These are phyloP conservation scores for Echinarachnius parma DNA, from an alignment of 53 echinoderm and acorn worm genomes.

Conservation along the genomic window DNA sequence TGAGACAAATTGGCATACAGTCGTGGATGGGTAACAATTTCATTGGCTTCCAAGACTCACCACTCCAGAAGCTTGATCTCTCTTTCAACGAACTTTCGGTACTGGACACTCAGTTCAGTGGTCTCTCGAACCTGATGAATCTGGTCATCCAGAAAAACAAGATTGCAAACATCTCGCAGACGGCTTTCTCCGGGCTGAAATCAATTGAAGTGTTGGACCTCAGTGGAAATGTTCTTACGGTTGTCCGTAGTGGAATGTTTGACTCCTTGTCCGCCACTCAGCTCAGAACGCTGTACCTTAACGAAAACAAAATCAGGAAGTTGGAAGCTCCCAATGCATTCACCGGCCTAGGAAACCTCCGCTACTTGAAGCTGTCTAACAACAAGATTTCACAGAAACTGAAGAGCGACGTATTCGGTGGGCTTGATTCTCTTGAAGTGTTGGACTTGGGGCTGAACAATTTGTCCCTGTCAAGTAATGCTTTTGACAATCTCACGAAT, in stretches of 20 bases:
- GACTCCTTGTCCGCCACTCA: constrained; percentile 23
- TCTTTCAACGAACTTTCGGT: constrained; percentile 63
- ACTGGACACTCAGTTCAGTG: constrained; percentile 45
- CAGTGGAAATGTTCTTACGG: constrained; percentile 51
- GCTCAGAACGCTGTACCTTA: constrained; percentile 54
- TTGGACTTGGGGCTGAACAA: constrained; percentile 64
- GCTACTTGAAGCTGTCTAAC: constrained; percentile 59
- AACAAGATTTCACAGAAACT: constrained; percentile 64
- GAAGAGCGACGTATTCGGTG: constrained; percentile 59
- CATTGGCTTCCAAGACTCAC: constrained; percentile 38
- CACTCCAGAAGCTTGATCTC: constrained; percentile 60
- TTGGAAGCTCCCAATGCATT: constrained; percentile 54
- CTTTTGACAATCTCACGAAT: constrained; percentile 50
- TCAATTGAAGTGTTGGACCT: constrained; percentile 55
- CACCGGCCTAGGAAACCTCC: constrained; percentile 49
- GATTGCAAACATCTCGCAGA: constrained; percentile 35
- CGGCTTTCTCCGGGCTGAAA: constrained; percentile 48
- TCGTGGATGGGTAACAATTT: constrained; percentile 50
- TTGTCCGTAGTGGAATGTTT: constrained; percentile 56
- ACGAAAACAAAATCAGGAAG: constrained; percentile 46
- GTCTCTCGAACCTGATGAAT: constrained; percentile 30
- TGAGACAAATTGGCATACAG: constrained; percentile 45
- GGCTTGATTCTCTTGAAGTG: constrained; percentile 41
- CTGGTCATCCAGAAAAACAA: constrained; percentile 58
- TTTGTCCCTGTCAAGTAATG: constrained; percentile 36